Base-by-base conservation (phyloP, 2,888 invertebrate species). In the Lasius fuliginosus region DNA sequence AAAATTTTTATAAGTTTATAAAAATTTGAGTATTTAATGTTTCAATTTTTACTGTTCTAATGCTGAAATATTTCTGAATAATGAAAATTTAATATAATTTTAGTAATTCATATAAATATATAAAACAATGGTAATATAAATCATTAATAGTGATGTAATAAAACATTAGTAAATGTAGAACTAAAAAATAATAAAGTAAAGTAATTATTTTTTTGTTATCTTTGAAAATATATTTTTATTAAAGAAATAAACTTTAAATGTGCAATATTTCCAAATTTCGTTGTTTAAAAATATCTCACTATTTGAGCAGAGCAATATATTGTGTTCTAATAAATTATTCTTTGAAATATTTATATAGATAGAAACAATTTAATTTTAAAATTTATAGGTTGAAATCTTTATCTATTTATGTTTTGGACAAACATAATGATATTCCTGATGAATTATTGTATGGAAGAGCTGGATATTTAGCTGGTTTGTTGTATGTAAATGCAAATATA, bases 371-470 rank as follows among this genome's bases (percentile, higher is more conserved):
- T 36, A 30, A 62, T 75, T 75, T 23, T 64, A 83, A 68, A 68
- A 49, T 36, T 92, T 95, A 65, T 93, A 97, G 97, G 91, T 94
- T 97, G 49, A 95, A 96, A 89, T 94, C 95, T 18, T 92, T 97
- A 83, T 95, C 96, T 81, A 95, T 95, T 73, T 95, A 96, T 88
- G 96, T 97, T 74, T 93, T 96, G 88, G 95, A 96, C 81, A 95
- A 96, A 62, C 93, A 94, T 69, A 94, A 95, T 33, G 95, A 96
- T 86, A 91, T 96, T 74, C 97, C 98, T 0, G 97, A 98, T 96
- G 99, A 99, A 95, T 95, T 98, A 82, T 95, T 99, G 53, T 98
- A 98, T 95, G 99, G 99, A 6, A 96, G 98, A 93, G 96, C 96
- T 89, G 99, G 99, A 30, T 98, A 98, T 94, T 95, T 99, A 18